phyloP scores from a whole-genome alignment of 2,888 invertebrate genomes.

The Pseudoips prasinana region DNA sequence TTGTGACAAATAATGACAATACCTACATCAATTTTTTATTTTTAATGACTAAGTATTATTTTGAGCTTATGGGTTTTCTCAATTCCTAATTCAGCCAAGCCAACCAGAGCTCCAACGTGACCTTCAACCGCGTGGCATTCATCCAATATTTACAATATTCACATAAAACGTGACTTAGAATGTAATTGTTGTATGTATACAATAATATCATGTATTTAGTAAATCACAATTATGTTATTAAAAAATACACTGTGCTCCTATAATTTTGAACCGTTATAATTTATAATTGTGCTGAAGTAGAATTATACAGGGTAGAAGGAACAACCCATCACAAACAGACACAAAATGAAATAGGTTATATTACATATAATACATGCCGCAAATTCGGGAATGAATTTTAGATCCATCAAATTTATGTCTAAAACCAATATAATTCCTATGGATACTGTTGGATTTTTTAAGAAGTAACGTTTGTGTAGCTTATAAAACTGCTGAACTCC shows the following conservation, averaged over 20 bases:
- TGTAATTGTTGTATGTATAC: constrained; percentile 24
- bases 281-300: constrained; percentile 8
- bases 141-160: constrained; percentile 47
- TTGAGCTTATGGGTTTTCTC: constrained; percentile 77
- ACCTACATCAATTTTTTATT: constrained; percentile 58
- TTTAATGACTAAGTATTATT: constrained; percentile 60
- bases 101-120: constrained; percentile 44
- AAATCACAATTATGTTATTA: constrained; percentile 18
- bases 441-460: too few species aligned
- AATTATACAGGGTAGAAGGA: constrained; percentile 1
- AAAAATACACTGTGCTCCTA: constrained; percentile 33
- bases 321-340: too few species aligned
- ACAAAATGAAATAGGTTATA: too few species aligned
- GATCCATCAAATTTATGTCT: too few species aligned
- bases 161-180: constrained; percentile 29
- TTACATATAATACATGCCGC: too few species aligned
- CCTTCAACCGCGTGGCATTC: constrained; percentile 43
- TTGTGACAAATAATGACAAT: constrained; percentile 74
- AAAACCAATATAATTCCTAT: too few species aligned
- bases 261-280: constrained; percentile 19
- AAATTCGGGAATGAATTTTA: too few species aligned
- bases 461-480: too few species aligned
- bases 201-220: constrained; percentile 24
- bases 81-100: constrained; percentile 77
- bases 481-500: too few species aligned